Evolutionary conservation across 1,140 invertebrate genomes (phyloP).

Genomic region (Cherax destructor): DNA sequence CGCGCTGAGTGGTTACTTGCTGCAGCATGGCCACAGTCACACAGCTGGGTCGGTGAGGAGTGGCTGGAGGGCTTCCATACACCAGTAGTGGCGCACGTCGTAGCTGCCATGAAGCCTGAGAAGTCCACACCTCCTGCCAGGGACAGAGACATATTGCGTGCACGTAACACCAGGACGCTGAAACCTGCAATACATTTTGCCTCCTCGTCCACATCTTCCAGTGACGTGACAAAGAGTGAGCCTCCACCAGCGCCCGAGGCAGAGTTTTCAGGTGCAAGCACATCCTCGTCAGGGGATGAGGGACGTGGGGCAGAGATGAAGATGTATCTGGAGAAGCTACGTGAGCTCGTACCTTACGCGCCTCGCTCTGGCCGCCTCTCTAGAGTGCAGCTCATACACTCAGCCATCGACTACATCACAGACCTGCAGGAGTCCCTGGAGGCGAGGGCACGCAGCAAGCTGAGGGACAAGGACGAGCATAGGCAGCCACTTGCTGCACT

Average conservation of each 20-base stretch:
- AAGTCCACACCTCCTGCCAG: conserved; percentile 16
- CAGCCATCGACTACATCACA: conserved; percentile 70
- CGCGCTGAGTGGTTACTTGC: conserved; percentile 47
- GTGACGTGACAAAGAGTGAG: neutral
- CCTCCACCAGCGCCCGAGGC: neutral
- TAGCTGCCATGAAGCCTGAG: conserved; percentile 58
- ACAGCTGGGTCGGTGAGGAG: conserved; percentile 23
- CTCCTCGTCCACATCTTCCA: neutral
- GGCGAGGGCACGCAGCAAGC: conserved; percentile 45
- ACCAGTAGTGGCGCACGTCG: neutral
- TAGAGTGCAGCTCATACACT: conserved; percentile 64
- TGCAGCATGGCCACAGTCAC: conserved; percentile 39
- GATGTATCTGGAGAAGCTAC: conserved; percentile 63
- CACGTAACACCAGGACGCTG: conserved; percentile 26
- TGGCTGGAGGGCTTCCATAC: neutral
- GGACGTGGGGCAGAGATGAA: conserved; percentile 51
- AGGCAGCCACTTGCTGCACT: conserved; percentile 48
- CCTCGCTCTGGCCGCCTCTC: conserved; percentile 37
- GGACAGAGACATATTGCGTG: conserved; percentile 52
- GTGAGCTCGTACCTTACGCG: conserved; percentile 59
- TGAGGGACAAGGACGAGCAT: conserved; percentile 38
- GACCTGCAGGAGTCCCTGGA: conserved; percentile 68
- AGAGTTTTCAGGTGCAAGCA: neutral
- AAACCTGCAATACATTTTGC: conserved; percentile 15
- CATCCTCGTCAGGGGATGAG: conserved; percentile 1